phyloP scores from a whole-genome alignment of 2,113 vertebrate genomes.

The Ia io region DNA sequence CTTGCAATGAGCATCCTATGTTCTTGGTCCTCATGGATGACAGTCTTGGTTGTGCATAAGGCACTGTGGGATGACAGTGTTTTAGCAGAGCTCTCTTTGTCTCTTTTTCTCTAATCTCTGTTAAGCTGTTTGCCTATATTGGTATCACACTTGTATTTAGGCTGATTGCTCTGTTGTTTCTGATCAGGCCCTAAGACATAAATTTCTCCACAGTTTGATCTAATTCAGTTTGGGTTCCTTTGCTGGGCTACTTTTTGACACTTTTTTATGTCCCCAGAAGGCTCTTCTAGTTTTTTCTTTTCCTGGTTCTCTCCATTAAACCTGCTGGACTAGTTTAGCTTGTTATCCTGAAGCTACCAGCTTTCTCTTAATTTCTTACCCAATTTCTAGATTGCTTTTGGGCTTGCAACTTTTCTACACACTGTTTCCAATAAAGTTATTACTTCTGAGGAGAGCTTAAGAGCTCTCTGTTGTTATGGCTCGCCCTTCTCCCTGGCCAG shows the following conservation, averaged over 20 bases:
- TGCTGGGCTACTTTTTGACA: background rate
- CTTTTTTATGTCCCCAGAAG: background rate
- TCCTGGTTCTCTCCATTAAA: background rate
- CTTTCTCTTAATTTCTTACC: background rate
- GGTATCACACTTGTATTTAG: background rate
- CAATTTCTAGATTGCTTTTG: background rate
- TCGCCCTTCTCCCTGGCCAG: background rate
- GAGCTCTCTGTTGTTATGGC: too few relatives aligned
- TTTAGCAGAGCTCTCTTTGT: background rate
- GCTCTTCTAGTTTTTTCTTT: background rate
- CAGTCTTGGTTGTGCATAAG: background rate
- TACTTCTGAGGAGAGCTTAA: too few relatives aligned
- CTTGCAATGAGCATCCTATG: background rate
- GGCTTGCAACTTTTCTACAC: background rate
- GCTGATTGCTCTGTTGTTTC: background rate
- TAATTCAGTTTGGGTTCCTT: slow-evolving; percentile 1
- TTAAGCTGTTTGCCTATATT: background rate
- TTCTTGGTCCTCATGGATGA: background rate
- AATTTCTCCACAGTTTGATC: background rate
- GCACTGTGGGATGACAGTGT: background rate
- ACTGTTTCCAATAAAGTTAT: background rate
- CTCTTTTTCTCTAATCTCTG: background rate
- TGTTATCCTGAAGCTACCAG: background rate
- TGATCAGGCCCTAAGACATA: background rate
- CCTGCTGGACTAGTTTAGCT: background rate